These are phyloP conservation scores for Recurvirostra avosetta DNA, from an alignment of 2,113 vertebrate species.

Conservation along the genomic window DNA sequence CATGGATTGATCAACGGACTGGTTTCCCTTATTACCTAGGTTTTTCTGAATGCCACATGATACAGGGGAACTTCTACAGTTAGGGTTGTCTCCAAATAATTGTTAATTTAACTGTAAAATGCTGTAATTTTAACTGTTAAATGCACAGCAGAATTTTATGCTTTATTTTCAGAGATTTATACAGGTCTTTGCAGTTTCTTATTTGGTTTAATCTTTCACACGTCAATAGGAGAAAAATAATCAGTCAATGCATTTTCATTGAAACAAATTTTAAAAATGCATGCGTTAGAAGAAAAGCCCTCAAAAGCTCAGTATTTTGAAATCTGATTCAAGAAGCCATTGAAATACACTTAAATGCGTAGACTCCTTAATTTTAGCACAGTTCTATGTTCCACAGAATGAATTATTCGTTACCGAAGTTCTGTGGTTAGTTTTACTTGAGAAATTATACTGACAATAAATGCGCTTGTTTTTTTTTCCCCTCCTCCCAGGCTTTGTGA, in stretches of 20 bases:
- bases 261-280: not conserved
- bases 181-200: not conserved
- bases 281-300: not conserved
- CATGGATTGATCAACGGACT: not conserved
- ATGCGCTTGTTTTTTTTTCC: not conserved
- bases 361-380: not conserved
- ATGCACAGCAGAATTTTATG: not conserved
- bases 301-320: not conserved
- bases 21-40: not conserved
- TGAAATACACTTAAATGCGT: not conserved
- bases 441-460: not conserved
- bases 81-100: not conserved
- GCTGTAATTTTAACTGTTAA: not conserved
- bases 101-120: not conserved
- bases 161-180: not conserved
- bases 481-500: slow-evolving; percentile 80
- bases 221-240: not conserved
- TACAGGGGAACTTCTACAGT: not conserved
- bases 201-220: not conserved
- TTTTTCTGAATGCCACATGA: not conserved
- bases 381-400: not conserved
- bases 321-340: not conserved
- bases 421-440: not conserved
- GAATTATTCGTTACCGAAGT: not conserved
- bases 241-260: not conserved